Evolutionary conservation across 2,797 vertebrate species (phyloP).

Genomic region (Gorsachius magnificus): DNA sequence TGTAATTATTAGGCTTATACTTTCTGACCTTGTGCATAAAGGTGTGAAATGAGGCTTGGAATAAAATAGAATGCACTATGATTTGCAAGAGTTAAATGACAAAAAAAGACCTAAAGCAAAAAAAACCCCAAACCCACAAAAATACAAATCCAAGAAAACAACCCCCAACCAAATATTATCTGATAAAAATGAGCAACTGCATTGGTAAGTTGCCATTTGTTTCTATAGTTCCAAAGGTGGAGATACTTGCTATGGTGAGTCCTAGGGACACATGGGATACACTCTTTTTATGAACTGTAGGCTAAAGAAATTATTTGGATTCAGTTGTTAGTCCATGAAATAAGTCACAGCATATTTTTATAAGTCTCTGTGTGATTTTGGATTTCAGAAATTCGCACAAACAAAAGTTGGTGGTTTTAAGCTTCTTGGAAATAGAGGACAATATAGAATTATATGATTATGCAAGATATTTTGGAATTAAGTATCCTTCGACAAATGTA

Average conservation of each 20-base stretch:
- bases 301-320: background rate
- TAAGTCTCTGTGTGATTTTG: background rate
- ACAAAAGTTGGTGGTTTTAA: background rate
- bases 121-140: background rate
- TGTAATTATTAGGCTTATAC: background rate
- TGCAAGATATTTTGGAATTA: background rate
- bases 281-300: background rate
- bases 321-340: background rate
- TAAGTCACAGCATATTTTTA: background rate
- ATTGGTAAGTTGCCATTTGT: background rate
- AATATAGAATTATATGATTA: background rate
- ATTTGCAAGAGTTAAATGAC: constrained; percentile 9
- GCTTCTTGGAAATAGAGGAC: background rate
- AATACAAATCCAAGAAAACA: background rate
- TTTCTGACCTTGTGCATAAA: constrained; percentile 1
- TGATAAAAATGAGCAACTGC: background rate
- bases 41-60: constrained; percentile 5
- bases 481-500: background rate
- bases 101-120: background rate
- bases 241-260: background rate
- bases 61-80: background rate
- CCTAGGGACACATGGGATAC: background rate
- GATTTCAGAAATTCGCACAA: background rate
- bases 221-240: background rate
- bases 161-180: background rate